Base-by-base conservation (phyloP, 2,888 invertebrate genomes). In the Stenchaetothrips biformis region DNA sequence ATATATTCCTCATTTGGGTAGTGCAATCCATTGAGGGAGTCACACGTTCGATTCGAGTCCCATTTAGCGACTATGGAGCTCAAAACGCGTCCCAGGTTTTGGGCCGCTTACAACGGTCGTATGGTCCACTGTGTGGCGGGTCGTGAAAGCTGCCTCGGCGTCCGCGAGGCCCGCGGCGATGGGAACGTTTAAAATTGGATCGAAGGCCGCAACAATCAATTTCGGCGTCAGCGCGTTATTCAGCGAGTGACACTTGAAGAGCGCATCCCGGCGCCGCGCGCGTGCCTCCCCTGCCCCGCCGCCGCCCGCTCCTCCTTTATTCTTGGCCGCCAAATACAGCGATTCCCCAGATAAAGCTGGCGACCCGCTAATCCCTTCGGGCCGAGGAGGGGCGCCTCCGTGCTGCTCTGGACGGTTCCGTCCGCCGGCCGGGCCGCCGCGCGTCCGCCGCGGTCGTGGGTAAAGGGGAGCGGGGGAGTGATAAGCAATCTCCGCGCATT, bases 351-450 rank as follows among this genome's bases (percentile, higher is more conserved):
- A 74, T 74, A 74, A 74, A 74, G 67, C 67, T 16, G 13, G 53
- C 59, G 59, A 16, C 59, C n/a, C 59, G 59, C 59, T 13, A 18
- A 16, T 16, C 59, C 59, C 59, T 16, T 18, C 18, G 59, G 18
- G 59, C 59, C 53, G 53, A 9, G 13, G 53, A 2, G 16, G 21
- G 9, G 67, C 21, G 21, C 67, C 67, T 74, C 11, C 67, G n/a
- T n/a, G n/a, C n/a, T n/a, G n/a, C 67, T 74, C 25, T 74, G 67
- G n/a, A n/a, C 67, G 67, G 67, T 21, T 74, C 67, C 21, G 67
- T 21, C 67, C 59, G 16, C 59, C 25, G 37, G 37, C n/a, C n/a
- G 37, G 37, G 37, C 37, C 37, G 4, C 37, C 37, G 37, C 37
- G 37, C 37, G 37, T 37, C 37, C 37, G 37, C 37, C 37, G 37